Conservation (phyloP, 2,113 vertebrate species). For the Hippocampus barbouri region DNA sequence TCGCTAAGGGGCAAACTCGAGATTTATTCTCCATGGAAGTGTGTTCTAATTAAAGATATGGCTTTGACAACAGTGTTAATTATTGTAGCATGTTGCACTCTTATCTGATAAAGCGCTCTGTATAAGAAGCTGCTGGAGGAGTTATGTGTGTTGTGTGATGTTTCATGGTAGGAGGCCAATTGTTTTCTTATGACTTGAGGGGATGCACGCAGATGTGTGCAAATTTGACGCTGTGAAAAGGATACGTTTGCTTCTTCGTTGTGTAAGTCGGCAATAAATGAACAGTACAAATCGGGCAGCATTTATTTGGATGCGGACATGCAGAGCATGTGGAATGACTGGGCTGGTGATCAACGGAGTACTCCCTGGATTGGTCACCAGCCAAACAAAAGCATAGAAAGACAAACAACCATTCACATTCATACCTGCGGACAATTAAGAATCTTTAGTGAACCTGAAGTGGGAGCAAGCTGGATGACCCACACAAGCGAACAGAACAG, state of each 20-base stretch:
- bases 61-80: constrained; percentile 47
- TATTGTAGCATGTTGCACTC: constrained; percentile 33
- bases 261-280: neutral
- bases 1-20: constrained; percentile 44
- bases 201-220: neutral
- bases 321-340: neutral
- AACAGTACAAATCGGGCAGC: neutral
- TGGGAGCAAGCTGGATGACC: neutral
- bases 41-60: constrained; percentile 63
- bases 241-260: neutral
- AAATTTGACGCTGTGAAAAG: neutral
- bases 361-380: neutral
- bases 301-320: neutral
- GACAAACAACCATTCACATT: neutral
- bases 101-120: constrained; percentile 7
- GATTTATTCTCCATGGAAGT: constrained; percentile 51
- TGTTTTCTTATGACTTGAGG: neutral
- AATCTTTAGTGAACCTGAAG: neutral
- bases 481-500: neutral
- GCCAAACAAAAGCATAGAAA: neutral
- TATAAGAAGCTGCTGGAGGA: constrained; percentile 21
- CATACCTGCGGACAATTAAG: neutral
- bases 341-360: neutral
- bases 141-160: neutral
- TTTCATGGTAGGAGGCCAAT: neutral